Evolutionary conservation across 2,888 invertebrate species (phyloP), one percentile per base, ranked within the genome.

Genomic region (Pterobdella sp.): DNA sequence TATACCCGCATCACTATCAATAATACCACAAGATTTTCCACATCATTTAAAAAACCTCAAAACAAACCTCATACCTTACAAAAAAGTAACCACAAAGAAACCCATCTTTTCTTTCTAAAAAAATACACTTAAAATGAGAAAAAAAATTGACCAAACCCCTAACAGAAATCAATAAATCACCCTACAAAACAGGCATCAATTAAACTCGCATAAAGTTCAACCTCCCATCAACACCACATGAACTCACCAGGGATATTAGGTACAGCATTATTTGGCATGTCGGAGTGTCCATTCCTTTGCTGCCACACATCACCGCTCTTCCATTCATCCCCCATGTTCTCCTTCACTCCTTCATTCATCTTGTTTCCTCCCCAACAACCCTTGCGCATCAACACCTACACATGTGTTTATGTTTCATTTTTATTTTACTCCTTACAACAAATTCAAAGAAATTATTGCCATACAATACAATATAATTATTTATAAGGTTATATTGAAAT

Each of bases 271-370:
- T 22, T 4, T 4, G 60, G 4, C 60, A 56, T 56, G 60, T 56
- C 63, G 35, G 63, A n/a, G 63, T 71, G 71, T 4, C 71, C 71
- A 52, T 71, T 71, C 63, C 71, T 71, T 42, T 36, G 37, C 63
- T 60, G 71, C 71, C 71, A 71, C 60, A 42, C 56, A 60, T 71
- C 71, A 29, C 34, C 34, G 63, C 63, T 71, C 71, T 63, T 63
- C 60, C 63, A 60, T 29, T 71, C 71, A 18, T 29, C 36, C 26
- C 34, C 63, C 7, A 34, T 14, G 14, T 34, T 65, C 35, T 65
- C 35, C 34, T 34, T 3, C 18, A 22, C 49, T 26, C 32, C 49
- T 0, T 32, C 56, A n/a, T 22, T 34, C 60, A 26, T 22, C 22
- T 71, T 71, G 32, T 36, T 63, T 14, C 14, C 71, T 7, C 65